These are phyloP conservation scores for Muntiacus muntjak DNA, from an alignment of 2,113 vertebrate genomes.

Conservation along the genomic window DNA sequence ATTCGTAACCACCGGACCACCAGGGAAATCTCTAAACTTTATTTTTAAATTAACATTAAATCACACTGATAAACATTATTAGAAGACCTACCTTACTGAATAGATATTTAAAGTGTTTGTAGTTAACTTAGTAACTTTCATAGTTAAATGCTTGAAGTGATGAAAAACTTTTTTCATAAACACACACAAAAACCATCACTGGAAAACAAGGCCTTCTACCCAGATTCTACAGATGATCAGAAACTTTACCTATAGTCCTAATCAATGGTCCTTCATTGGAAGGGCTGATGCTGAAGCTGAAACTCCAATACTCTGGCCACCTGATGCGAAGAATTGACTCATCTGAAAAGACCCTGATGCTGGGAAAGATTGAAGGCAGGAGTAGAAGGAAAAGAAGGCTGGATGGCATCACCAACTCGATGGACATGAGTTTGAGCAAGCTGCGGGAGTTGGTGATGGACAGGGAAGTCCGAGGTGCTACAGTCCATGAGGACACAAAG, in stretches of 20 bases:
- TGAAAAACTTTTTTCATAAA: constrained; percentile 8
- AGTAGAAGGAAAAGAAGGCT: not conserved
- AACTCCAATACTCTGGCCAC: not conserved
- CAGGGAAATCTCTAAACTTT: not conserved
- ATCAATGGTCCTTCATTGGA: not conserved
- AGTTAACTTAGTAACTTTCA: not conserved
- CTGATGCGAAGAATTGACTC: not conserved
- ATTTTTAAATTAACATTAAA: not conserved
- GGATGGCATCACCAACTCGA: not conserved
- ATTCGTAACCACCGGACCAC: not conserved
- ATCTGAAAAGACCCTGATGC: not conserved
- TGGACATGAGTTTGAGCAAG: not conserved
- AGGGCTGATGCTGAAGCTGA: not conserved
- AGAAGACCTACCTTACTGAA: constrained; percentile 33
- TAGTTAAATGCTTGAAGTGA: not conserved
- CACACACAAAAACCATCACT: not conserved
- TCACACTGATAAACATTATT: not conserved
- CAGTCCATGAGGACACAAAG: not conserved
- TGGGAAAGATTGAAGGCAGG: not conserved
- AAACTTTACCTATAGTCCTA: not conserved
- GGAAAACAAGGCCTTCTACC: not conserved
- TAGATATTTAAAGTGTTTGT: not conserved
- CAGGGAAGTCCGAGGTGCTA: not conserved
- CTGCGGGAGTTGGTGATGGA: not conserved
- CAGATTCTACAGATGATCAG: not conserved